phyloP scores from a whole-genome alignment of 2,113 vertebrate species.

The Callionymus lyra region DNA sequence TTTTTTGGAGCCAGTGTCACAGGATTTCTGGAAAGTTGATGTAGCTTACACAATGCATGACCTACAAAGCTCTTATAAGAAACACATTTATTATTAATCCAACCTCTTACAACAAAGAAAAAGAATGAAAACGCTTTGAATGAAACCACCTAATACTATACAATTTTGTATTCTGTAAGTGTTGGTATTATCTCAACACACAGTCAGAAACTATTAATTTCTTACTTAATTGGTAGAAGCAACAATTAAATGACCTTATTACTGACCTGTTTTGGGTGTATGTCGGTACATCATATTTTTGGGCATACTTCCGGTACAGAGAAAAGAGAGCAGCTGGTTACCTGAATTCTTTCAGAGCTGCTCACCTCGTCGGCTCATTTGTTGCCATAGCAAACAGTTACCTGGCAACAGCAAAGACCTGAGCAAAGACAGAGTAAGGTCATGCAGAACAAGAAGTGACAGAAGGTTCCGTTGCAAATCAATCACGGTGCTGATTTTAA shows the following conservation, averaged over 20 bases:
- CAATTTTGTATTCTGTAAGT: too few relatives aligned
- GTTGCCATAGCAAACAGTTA: constrained; percentile 67
- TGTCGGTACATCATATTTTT: constrained; percentile 13
- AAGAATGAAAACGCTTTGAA: not conserved
- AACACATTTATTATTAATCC: too few relatives aligned
- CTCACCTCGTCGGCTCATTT: constrained; percentile 51
- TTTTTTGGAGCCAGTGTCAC: too few relatives aligned
- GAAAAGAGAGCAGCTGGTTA: constrained; percentile 34
- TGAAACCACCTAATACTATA: too few relatives aligned
- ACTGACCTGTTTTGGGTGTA: not conserved
- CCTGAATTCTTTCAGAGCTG: constrained; percentile 45
- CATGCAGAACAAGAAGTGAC: constrained; percentile 35
- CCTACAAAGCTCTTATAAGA: too few relatives aligned
- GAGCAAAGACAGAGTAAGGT: constrained; percentile 64
- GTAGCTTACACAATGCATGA: too few relatives aligned
- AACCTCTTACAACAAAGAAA: not conserved
- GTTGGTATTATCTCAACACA: not conserved
- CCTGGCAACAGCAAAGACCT: constrained; percentile 65
- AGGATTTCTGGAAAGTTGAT: too few relatives aligned
- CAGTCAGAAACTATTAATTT: too few relatives aligned
- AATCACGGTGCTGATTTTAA: not conserved
- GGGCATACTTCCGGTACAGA: constrained; percentile 47
- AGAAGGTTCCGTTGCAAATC: constrained; percentile 12
- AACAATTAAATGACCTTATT: not conserved
- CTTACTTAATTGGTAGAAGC: too few relatives aligned